These are phyloP conservation scores for Bubo bubo DNA, from an alignment of 2,113 vertebrate species.

Conservation along the genomic window DNA sequence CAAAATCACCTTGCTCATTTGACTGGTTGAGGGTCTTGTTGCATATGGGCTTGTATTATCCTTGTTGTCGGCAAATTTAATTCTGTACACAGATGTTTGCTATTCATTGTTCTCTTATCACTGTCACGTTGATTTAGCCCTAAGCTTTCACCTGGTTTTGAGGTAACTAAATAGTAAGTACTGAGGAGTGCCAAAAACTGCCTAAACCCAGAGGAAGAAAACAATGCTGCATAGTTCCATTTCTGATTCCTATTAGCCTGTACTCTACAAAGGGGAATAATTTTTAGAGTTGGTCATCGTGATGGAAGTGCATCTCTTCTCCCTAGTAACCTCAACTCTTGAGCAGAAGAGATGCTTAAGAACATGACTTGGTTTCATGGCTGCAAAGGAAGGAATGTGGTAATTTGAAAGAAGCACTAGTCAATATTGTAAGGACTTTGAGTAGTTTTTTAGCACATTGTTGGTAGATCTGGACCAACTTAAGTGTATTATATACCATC, in stretches of 20 bases:
- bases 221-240: background rate
- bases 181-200: background rate
- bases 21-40: background rate
- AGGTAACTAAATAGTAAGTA: background rate
- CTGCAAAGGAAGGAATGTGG: background rate
- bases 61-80: background rate
- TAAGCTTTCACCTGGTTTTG: background rate
- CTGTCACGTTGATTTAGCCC: background rate
- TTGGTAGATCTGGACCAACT: background rate
- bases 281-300: background rate
- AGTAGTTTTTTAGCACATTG: background rate
- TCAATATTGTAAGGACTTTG: background rate
- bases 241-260: background rate
- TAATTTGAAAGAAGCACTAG: background rate
- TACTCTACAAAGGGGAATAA: background rate
- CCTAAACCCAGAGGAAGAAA: background rate
- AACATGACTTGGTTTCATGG: background rate
- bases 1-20: background rate
- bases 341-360: background rate
- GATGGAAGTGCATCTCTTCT: background rate
- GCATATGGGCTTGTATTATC: background rate
- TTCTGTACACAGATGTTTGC: background rate
- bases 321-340: background rate
- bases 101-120: background rate
- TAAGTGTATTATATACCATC: background rate